Evolutionary conservation across 2,888 invertebrate genomes (phyloP), one percentile per base, ranked within the genome.

Genomic region (Amblyteles armatorius): DNA sequence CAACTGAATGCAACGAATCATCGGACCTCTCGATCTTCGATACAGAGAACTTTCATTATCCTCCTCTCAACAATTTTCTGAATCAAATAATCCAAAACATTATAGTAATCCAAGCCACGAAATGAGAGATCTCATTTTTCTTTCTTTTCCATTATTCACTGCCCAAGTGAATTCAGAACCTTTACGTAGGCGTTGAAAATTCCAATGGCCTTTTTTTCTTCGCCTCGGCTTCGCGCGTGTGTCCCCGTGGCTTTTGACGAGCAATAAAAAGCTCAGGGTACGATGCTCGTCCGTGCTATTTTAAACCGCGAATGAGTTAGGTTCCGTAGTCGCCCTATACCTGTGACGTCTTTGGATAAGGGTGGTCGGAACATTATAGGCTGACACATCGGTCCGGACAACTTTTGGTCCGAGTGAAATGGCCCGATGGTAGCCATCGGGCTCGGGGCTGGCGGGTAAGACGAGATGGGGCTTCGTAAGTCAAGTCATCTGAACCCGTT

Each of bases 401-500:
- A 71, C 68, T 60, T 82, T 79, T 50, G 57, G 79, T 84, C 50
- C 73, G 81, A 84, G 87, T 87, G 83, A 81, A 84, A 80, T 85
- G 84, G 83, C 82, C 69, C 72, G 72, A 77, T 82, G 73, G 63
- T 81, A 72, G 79, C 79, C 72, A 48, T 26, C 22, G 26, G 3
- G 16, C 29, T 29, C 60, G 13, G 4, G 33, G 29, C 16, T 6
- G 26, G n/a, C 33, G 26, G 29, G 16, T n/a, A n/a, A 52, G 72
- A 55, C 76, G 74, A 82, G 82, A 82, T 84, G 76, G 87, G 89
- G 89, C 91, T 92, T 92, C 92, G 90, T 90, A 89, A 91, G 91
- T 90, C 91, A 91, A 92, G 91, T 91, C 91, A 91, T 91, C 90
- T 90, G 90, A 92, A 90, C 88, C 89, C 90, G 89, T 91, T 89